Base-by-base conservation (phyloP, 1,140 invertebrate genomes). In the Drosophila biarmipes region DNA sequence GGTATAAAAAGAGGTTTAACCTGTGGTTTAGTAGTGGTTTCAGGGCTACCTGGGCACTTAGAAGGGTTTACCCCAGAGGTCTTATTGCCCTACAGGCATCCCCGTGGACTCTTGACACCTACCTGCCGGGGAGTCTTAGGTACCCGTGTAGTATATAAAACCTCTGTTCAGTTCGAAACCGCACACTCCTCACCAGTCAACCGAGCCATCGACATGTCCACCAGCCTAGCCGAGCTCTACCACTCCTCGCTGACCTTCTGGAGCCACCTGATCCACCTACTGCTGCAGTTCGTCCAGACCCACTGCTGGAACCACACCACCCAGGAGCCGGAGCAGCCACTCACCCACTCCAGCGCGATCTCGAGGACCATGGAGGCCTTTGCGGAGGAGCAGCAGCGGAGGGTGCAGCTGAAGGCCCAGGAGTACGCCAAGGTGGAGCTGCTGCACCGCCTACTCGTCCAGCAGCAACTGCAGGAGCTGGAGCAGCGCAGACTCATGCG, bases 391-490 rank as follows among this genome's bases (percentile, higher is more conserved):
- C 40, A 49, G 10, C 48, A 11, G 2, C 21, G 45, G 35, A 14
- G 17, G 15, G 19, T 24, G 7, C 17, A 48, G 6, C 51, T 21
- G 4, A 48, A 51, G 43, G 40, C 55, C 7, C 19, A 46, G 42
- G 58, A 46, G 6, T 53, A 85, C 49, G 80, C 59, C 35, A 80
- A 80, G 31, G 54, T 85, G 51, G 76, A 76, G 43, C 43, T 85
- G 19, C 54, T 84, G 42, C 80, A 85, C 62, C 80, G 67, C 3
- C 52, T 84, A 29, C 54, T 84, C 4, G 80, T 84, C 14, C 52
- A 42, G 38, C 80, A 84, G n/a, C 80, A 85, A 31, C 24, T 84
- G 55, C 57, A 80, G 43, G 72, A 84, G 2, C 34, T 85, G 54
- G 54, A 85, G 35, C 76, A 64, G 54, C 76, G 77, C 12, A 58